These are phyloP conservation scores for Trissolcus japonicus DNA, from an alignment of 2,888 invertebrate species.

Conservation along the genomic window DNA sequence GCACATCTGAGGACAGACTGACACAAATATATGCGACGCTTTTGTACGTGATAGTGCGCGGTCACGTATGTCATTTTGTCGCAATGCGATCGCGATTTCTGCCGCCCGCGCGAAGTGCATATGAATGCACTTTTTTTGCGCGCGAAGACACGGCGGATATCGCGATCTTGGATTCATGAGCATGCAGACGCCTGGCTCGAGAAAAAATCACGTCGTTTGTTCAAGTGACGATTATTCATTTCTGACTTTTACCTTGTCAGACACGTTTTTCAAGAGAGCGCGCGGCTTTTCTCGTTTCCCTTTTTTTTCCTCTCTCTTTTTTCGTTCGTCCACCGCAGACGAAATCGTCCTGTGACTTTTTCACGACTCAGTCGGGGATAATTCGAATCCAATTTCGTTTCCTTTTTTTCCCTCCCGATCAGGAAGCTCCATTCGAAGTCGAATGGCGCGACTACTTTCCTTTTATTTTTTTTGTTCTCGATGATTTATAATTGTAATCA, in stretches of 20 bases:
- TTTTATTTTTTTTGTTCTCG: not conserved
- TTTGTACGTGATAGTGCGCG: conserved; percentile 55
- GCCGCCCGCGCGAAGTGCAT: conserved; percentile 55
- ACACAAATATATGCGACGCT: conserved; percentile 51
- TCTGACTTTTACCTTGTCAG: conserved; percentile 49
- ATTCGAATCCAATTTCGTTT: conserved; percentile 52
- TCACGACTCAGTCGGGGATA: conserved; percentile 47
- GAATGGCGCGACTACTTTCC: too few relatives aligned
- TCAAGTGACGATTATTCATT: conserved; percentile 55
- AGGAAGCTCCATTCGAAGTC: conserved; percentile 1
- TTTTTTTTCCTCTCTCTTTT: not conserved
- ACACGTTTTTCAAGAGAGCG: conserved; percentile 32
- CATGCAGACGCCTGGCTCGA: conserved; percentile 51
- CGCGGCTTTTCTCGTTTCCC: conserved; percentile 3
- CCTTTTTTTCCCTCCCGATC: conserved; percentile 16
- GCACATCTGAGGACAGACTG: conserved; percentile 47
- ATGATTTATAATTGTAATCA: conserved; percentile 1
- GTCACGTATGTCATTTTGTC: conserved; percentile 59
- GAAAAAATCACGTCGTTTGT: conserved; percentile 59
- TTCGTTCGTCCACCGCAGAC: conserved; percentile 11
- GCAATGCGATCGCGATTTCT: conserved; percentile 58
- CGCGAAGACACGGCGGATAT: conserved; percentile 48
- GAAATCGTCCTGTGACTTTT: conserved; percentile 43
- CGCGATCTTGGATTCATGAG: conserved; percentile 59
- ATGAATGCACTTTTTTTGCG: conserved; percentile 53